Evolutionary conservation across 2,797 vertebrate species (phyloP).

Genomic region (Chiroxiphia lanceolata): DNA sequence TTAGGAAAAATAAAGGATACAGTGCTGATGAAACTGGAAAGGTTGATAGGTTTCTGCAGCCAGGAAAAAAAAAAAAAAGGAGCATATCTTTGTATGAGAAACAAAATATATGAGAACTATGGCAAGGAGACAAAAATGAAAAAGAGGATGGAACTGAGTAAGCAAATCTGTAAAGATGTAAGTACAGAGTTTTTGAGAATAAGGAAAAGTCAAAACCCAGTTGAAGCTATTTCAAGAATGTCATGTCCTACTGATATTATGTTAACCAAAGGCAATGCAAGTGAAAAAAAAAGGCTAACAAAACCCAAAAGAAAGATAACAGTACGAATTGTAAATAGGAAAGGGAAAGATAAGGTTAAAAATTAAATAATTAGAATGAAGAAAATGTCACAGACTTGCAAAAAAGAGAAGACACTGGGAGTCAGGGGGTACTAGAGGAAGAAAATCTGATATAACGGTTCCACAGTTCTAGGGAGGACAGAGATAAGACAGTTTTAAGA

Average conservation of each 20-base stretch:
- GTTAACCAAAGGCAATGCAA: neutral
- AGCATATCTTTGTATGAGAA: neutral
- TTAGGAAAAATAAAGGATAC: neutral
- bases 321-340: neutral
- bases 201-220: neutral
- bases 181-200: neutral
- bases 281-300: neutral
- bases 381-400: neutral
- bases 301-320: neutral
- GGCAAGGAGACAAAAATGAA: neutral
- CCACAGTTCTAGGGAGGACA: neutral
- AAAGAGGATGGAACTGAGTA: neutral
- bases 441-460: neutral
- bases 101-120: neutral
- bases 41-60: neutral
- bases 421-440: neutral
- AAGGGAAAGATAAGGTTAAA: slow-evolving; percentile 25
- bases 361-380: neutral
- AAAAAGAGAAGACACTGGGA: neutral
- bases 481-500: neutral
- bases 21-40: neutral
- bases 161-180: neutral
- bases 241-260: neutral
- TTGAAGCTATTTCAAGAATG: neutral
- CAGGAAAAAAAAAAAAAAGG: neutral